These are phyloP conservation scores for Meiosimyza platycephala DNA, from an alignment of 2,888 invertebrate species.

Conservation along the genomic window DNA sequence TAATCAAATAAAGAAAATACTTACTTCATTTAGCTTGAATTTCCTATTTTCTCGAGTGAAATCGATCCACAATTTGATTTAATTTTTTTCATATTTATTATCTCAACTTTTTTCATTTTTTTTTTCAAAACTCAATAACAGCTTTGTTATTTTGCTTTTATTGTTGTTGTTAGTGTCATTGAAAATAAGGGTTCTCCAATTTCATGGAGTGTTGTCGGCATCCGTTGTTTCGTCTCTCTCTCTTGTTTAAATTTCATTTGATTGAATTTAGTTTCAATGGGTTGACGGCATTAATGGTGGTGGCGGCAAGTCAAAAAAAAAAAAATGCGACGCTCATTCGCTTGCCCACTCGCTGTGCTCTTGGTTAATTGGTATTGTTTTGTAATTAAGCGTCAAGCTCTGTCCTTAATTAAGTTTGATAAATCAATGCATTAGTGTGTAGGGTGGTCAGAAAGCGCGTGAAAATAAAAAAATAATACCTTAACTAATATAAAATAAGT, in stretches of 20 bases:
- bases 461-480: too few relatives aligned
- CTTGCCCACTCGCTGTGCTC: background rate
- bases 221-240: too few relatives aligned
- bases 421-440: constrained; percentile 8
- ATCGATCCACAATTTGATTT: constrained; percentile 13
- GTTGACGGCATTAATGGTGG: constrained; percentile 14
- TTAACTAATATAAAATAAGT: too few relatives aligned
- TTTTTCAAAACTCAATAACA: constrained; percentile 4
- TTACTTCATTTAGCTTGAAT: constrained; percentile 24
- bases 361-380: constrained; percentile 23
- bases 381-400: constrained; percentile 21
- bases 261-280: background rate
- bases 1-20: constrained; percentile 24
- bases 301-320: too few relatives aligned
- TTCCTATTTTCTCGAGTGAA: constrained; percentile 6
- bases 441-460: background rate
- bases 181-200: constrained; percentile 14
- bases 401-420: constrained; percentile 22
- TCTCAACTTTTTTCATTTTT: background rate
- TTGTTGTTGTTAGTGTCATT: background rate
- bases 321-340: too few relatives aligned
- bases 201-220: constrained; percentile 9
- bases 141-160: background rate
- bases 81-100: background rate
- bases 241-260: background rate